These are phyloP conservation scores for Drosophila melanogaster DNA, from an alignment of 1,140 invertebrate genomes.

Conservation along the genomic window DNA sequence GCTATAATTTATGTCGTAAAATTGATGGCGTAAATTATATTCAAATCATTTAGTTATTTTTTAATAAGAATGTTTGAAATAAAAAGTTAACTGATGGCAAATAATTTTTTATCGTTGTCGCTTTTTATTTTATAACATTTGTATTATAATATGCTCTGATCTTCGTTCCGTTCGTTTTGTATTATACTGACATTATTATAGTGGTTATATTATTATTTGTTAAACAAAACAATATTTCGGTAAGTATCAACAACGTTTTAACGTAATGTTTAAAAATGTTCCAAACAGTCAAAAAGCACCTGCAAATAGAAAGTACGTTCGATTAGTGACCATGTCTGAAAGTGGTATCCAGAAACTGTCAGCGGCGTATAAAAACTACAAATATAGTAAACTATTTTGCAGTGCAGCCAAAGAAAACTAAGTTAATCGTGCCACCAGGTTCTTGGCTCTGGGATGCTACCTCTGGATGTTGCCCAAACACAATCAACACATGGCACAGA, in stretches of 20 bases:
- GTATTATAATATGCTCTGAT: conserved; percentile 51
- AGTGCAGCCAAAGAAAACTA: conserved; percentile 2
- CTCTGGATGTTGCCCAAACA: conserved; percentile 41
- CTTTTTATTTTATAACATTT: conserved; percentile 59
- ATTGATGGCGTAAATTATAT: conserved; percentile 61
- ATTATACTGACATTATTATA: conserved; percentile 48
- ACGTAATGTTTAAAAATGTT: conserved; percentile 85
- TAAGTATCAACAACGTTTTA: conserved; percentile 85
- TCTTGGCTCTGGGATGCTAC: conserved; percentile 25
- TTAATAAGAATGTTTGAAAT: conserved; percentile 55
- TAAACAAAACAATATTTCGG: conserved; percentile 83
- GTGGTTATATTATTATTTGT: conserved; percentile 57
- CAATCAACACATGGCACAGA: conserved; percentile 41
- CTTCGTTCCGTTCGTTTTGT: conserved; percentile 45
- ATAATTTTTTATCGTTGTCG: conserved; percentile 63
- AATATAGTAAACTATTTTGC: neutral
- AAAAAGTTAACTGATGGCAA: conserved; percentile 74
- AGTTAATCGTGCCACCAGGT: conserved; percentile 12
- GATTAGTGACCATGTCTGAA: conserved; percentile 27
- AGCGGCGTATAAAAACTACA: conserved; percentile 7
- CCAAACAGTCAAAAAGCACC: conserved; percentile 85
- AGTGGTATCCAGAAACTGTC: conserved; percentile 3
- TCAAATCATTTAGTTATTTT: conserved; percentile 35
- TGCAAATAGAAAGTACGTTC: conserved; percentile 36
- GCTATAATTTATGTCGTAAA: conserved; percentile 49